These are phyloP conservation scores for Coluber constrictor DNA, from an alignment of 2,797 vertebrate species.

Conservation along the genomic window DNA sequence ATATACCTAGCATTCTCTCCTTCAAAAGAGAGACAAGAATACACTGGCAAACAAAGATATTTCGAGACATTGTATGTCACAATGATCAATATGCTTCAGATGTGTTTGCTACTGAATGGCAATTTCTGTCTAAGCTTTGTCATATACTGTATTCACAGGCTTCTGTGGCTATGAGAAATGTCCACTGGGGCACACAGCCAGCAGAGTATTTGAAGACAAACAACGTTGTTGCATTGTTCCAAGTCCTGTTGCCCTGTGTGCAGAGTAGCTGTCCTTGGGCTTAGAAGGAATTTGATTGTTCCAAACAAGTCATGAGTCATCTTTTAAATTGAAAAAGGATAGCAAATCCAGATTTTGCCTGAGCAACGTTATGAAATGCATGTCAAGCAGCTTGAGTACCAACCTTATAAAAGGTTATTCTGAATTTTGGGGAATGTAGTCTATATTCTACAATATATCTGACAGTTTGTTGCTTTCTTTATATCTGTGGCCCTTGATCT, in stretches of 20 bases:
- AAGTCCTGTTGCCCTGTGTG: neutral
- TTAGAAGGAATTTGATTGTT: neutral
- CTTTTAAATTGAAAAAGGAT: neutral
- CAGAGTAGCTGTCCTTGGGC: neutral
- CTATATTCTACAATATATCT: neutral
- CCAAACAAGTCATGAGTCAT: neutral
- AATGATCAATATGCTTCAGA: neutral
- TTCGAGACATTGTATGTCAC: neutral
- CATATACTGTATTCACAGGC: neutral
- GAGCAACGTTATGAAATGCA: neutral
- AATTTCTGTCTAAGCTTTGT: neutral
- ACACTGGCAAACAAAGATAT: neutral
- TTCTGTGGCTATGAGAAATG: neutral
- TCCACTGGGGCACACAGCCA: neutral
- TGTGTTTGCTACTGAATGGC: neutral
- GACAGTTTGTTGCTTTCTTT: neutral
- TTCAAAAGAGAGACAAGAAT: neutral
- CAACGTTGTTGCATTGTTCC: neutral
- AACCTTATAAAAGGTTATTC: neutral
- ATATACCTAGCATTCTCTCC: neutral
- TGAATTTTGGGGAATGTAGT: neutral
- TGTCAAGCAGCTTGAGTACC: neutral
- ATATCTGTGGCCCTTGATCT: neutral
- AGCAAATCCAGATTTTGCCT: neutral
- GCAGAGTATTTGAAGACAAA: neutral